These are phyloP conservation scores for Pandemis corylana DNA, from an alignment of 2,888 invertebrate genomes.

Conservation along the genomic window DNA sequence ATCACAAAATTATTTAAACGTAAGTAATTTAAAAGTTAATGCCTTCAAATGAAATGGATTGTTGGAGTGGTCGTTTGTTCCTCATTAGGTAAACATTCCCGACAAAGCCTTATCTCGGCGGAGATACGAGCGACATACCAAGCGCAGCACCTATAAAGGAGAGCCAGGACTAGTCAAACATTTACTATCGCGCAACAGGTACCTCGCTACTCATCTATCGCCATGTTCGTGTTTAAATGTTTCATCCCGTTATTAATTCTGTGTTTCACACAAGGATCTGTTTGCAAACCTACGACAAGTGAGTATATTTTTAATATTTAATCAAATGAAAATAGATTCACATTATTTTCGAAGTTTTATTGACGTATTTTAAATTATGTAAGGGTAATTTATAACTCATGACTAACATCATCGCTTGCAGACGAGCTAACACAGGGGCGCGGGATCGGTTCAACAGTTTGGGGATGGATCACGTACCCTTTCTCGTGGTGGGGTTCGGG, in stretches of 20 bases:
- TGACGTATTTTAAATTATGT: neutral
- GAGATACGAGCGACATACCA: conserved; percentile 69
- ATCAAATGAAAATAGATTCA: neutral
- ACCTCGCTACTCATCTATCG: conserved; percentile 48
- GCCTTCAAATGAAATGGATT: conserved; percentile 62
- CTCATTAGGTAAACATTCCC: conserved; percentile 83
- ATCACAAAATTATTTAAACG: neutral
- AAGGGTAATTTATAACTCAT: conserved; percentile 40
- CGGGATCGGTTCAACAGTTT: conserved; percentile 71
- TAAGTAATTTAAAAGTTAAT: conserved; percentile 2
- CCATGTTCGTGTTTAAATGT: conserved; percentile 62
- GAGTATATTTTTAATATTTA: conserved; percentile 53
- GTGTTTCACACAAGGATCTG: conserved; percentile 58
- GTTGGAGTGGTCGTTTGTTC: conserved; percentile 62
- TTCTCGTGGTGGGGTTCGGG: conserved; percentile 73
- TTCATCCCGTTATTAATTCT: conserved; percentile 56
- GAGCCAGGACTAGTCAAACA: conserved; percentile 65
- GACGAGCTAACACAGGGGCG: conserved; percentile 68
- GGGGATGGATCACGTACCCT: conserved; percentile 80
- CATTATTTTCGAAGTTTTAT: neutral
- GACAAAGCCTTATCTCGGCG: conserved; percentile 68
- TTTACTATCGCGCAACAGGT: conserved; percentile 61
- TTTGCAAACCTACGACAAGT: conserved; percentile 70
- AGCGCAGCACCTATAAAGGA: conserved; percentile 64
- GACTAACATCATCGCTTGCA: conserved; percentile 62